These are phyloP conservation scores for Eupithecia vulgata DNA, from an alignment of 2,888 invertebrate genomes.

Conservation along the genomic window DNA sequence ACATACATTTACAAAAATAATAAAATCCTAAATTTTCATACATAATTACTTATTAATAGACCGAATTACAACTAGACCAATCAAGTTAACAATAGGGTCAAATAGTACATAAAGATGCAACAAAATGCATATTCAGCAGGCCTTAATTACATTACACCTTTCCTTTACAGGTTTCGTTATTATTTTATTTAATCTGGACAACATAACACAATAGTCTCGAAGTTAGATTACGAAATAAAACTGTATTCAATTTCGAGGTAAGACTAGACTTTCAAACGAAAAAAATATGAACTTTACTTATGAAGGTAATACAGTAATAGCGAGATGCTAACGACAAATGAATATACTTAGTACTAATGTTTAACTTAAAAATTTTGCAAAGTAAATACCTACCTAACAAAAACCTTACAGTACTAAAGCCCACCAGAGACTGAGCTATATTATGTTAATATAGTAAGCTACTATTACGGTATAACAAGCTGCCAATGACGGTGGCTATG, in stretches of 20 bases:
- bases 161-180: not conserved
- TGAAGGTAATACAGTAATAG: not conserved
- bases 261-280: not conserved
- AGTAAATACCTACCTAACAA: not conserved
- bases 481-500: no score
- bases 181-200: not conserved
- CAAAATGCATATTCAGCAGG: not conserved
- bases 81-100: not conserved
- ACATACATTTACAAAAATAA: not conserved
- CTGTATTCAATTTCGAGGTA: not conserved
- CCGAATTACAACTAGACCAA: not conserved
- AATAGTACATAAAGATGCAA: not conserved
- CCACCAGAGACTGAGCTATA: no score
- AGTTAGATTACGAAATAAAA: not conserved
- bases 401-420: no score
- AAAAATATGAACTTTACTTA: not conserved
- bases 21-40: not conserved
- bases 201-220: not conserved
- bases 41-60: not conserved
- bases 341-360: not conserved
- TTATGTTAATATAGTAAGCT: no score
- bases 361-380: not conserved
- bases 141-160: not conserved
- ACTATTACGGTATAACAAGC: no score
- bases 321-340: not conserved